phyloP scores from a whole-genome alignment of 2,888 invertebrate genomes.

The Sepiola atlantica region DNA sequence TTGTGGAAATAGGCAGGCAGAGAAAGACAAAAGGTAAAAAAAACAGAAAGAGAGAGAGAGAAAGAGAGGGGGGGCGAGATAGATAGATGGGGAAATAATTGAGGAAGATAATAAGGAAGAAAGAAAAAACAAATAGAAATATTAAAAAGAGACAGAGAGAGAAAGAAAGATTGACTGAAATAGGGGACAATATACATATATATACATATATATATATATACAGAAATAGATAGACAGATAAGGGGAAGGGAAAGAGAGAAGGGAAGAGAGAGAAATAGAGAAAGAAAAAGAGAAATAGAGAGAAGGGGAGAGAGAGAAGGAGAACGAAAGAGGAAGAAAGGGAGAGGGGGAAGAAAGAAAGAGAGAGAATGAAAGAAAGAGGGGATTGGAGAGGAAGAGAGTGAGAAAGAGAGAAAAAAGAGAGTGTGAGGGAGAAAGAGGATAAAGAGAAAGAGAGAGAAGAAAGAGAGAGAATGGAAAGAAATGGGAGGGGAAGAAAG shows the following conservation, averaged over 20 bases:
- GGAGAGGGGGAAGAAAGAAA: not conserved
- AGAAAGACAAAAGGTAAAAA: too few species aligned
- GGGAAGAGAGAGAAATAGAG: not conserved
- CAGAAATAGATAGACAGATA: too few species aligned
- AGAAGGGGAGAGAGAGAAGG: constrained; percentile 36
- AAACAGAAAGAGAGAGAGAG: too few species aligned
- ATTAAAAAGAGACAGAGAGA: too few species aligned
- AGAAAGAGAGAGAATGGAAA: not conserved
- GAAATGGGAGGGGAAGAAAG: not conserved
- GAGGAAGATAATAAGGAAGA: too few species aligned
- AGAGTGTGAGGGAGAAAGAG: not conserved
- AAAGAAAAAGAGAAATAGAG: constrained; percentile 42
- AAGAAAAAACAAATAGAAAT: too few species aligned
- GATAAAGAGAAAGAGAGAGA: not conserved
- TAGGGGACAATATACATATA: too few species aligned
- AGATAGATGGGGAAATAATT: too few species aligned
- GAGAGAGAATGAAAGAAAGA: constrained; percentile 78
- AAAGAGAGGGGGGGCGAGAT: too few species aligned
- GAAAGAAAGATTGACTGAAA: too few species aligned
- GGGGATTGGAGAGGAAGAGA: constrained; percentile 88
- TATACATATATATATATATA: too few species aligned
- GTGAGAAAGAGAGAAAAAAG: constrained; percentile 79
- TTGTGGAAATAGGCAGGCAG: too few species aligned
- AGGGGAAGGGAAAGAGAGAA: not conserved
- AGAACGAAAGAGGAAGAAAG: not conserved